Percentiles rank a stretch among this genome's conserved stretches.
Evolutionary conservation across 2,797 vertebrate genomes (phyloP).

Genomic region (Sebastolobus altivelis): DNA sequence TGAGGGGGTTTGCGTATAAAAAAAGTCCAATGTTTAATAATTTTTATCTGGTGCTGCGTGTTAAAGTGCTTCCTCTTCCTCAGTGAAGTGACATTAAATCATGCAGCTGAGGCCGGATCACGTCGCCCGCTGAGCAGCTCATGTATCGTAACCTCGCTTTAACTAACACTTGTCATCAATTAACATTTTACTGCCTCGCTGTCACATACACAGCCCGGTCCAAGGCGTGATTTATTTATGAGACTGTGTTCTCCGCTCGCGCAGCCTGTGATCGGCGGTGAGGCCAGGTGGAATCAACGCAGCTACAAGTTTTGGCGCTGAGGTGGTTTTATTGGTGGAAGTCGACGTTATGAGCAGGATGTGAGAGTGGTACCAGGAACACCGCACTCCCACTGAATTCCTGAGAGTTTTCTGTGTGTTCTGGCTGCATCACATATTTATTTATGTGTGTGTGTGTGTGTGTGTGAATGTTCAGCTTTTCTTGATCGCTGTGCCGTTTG

Average conservation of each 20-base stretch:
- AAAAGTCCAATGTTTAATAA: slow-evolving; percentile 2
- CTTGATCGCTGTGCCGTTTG: background rate
- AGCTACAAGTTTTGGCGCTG: slow-evolving; percentile 32
- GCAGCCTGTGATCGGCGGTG: background rate
- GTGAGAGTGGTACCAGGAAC: slow-evolving; percentile 58
- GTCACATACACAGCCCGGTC: slow-evolving; percentile 39
- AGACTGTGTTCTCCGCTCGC: slow-evolving; percentile 8
- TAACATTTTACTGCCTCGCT: slow-evolving; percentile 65
- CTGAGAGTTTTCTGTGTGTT: slow-evolving; percentile 27
- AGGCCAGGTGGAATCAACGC: slow-evolving; percentile 6
- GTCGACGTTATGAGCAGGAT: slow-evolving; percentile 6
- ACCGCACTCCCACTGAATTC: slow-evolving; percentile 56
- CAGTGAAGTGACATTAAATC: slow-evolving; percentile 29
- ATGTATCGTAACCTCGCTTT: slow-evolving; percentile 44
- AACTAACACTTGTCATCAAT: slow-evolving; percentile 69
- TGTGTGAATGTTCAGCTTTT: background rate
- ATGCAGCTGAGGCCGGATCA: slow-evolving; percentile 13
- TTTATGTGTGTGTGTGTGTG: background rate
- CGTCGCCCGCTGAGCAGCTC: slow-evolving; percentile 38
- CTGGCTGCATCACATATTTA: slow-evolving; percentile 26
- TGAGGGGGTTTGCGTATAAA: background rate
- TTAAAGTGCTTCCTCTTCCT: slow-evolving; percentile 37
- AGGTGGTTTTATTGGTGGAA: slow-evolving; percentile 26
- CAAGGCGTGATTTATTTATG: slow-evolving; percentile 59
- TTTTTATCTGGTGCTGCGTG: slow-evolving; percentile 15